Percentiles rank a stretch among this genome's conserved stretches.
These are phyloP conservation scores for Chloropsis hardwickii DNA, from an alignment of 2,113 vertebrate species.

Conservation along the genomic window DNA sequence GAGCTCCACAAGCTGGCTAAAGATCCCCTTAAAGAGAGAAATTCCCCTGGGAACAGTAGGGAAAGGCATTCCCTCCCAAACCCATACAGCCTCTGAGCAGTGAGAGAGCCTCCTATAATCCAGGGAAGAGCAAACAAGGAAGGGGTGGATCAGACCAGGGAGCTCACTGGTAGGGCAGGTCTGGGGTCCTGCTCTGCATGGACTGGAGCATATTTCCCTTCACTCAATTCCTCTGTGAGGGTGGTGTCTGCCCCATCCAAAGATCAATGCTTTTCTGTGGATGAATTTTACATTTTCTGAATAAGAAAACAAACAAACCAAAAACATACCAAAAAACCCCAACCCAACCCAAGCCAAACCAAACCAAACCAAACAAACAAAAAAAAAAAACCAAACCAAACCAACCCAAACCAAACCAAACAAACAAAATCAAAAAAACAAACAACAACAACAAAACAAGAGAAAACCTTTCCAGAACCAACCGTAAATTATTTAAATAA, in stretches of 20 bases:
- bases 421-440: not conserved
- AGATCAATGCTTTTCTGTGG: not conserved
- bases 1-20: not conserved
- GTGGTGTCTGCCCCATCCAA: not conserved
- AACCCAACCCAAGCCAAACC: not conserved
- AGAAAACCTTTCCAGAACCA: not conserved
- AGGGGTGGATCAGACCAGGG: not conserved
- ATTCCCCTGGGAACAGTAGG: not conserved
- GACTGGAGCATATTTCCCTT: not conserved
- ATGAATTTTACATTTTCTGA: not conserved
- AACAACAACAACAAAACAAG: no score
- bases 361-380: not conserved
- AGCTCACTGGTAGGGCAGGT: rapidly evolving
- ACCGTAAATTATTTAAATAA: not conserved
- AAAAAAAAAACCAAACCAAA: not conserved
- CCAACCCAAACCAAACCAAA: not conserved
- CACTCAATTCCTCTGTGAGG: not conserved
- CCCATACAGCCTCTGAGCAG: not conserved
- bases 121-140: not conserved
- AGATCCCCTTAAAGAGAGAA: not conserved
- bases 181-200: not conserved
- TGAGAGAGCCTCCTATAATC: rapidly evolving
- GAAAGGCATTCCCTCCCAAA: not conserved
- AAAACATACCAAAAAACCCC: no score
- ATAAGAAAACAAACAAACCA: not conserved